Evolutionary conservation across 2,797 vertebrate species (phyloP).

Genomic region (Chrosomus eos): DNA sequence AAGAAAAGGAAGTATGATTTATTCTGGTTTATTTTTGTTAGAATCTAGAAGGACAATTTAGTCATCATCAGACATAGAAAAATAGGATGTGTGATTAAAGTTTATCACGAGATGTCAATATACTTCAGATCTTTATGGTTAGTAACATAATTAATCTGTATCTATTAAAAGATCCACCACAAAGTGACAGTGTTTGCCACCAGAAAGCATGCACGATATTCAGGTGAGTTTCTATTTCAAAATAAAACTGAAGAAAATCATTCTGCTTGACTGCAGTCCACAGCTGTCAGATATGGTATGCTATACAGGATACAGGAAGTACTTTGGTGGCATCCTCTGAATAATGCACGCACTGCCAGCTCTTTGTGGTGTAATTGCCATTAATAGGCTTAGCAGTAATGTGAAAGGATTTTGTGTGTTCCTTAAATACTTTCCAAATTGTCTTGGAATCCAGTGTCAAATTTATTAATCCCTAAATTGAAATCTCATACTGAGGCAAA

Average conservation of each 20-base stretch:
- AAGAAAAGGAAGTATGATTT: too few species aligned
- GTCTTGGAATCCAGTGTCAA: conserved; percentile 46
- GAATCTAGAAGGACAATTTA: too few species aligned
- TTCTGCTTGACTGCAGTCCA: conserved; percentile 34
- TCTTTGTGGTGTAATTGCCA: conserved; percentile 50
- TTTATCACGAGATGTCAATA: too few species aligned
- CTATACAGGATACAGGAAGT: conserved; percentile 1
- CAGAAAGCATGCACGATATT: conserved; percentile 42
- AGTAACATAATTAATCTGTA: too few species aligned
- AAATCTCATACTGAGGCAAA: conserved; percentile 16
- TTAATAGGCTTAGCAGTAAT: conserved; percentile 45
- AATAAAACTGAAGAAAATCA: conserved; percentile 54
- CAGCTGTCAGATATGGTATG: conserved; percentile 16
- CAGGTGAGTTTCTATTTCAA: conserved; percentile 30
- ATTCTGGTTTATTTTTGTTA: too few species aligned
- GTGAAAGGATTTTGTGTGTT: conserved; percentile 46
- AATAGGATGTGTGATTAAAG: too few species aligned
- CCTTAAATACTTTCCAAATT: conserved; percentile 44
- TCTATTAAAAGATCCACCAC: too few species aligned
- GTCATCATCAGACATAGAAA: too few species aligned
- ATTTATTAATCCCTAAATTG: conserved; percentile 33
- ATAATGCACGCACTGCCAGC: conserved; percentile 36
- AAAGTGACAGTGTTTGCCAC: not conserved
- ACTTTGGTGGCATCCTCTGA: conserved; percentile 38
- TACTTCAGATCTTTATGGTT: too few species aligned